Conservation (phyloP, 1,140 invertebrate species). For the Aricia agestis region DNA sequence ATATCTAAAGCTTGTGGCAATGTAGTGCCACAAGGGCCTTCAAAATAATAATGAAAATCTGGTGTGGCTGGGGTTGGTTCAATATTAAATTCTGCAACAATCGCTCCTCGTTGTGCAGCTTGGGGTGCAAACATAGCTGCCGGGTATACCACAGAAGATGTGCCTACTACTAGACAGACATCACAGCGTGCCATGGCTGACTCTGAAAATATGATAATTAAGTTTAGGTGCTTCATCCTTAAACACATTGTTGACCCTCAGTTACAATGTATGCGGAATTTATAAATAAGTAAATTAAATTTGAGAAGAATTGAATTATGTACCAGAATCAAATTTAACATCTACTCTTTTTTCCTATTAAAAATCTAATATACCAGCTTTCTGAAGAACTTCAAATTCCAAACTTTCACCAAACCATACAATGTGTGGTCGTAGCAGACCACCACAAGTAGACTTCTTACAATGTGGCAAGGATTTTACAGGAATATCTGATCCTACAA, state of each 20-base stretch:
- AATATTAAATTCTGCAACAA: conserved; percentile 94
- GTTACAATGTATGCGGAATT: background rate
- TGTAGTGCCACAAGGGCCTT: conserved; percentile 85
- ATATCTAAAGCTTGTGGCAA: conserved; percentile 80
- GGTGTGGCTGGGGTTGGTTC: conserved; percentile 85
- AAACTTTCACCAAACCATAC: conserved; percentile 95
- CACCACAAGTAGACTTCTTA: conserved; percentile 79
- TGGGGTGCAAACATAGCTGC: conserved; percentile 94
- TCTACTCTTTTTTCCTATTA: no score
- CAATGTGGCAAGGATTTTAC: conserved; percentile 84
- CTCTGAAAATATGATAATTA: conserved; percentile 59
- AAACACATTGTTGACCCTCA: no score
- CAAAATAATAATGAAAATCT: conserved; percentile 85
- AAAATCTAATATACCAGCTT: conserved; percentile 73
- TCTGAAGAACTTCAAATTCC: conserved; percentile 79
- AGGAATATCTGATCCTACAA: conserved; percentile 77
- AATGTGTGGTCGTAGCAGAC: conserved; percentile 89
- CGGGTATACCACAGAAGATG: conserved; percentile 92
- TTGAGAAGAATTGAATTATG: no score
- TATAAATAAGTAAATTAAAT: background rate
- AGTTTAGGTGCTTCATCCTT: no score
- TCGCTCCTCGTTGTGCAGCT: conserved; percentile 84
- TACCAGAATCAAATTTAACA: no score
- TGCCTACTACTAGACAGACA: conserved; percentile 89
- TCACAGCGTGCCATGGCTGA: conserved; percentile 85